These are phyloP conservation scores for Dicentrarchus labrax DNA, from an alignment of 2,113 vertebrate species.

Conservation along the genomic window DNA sequence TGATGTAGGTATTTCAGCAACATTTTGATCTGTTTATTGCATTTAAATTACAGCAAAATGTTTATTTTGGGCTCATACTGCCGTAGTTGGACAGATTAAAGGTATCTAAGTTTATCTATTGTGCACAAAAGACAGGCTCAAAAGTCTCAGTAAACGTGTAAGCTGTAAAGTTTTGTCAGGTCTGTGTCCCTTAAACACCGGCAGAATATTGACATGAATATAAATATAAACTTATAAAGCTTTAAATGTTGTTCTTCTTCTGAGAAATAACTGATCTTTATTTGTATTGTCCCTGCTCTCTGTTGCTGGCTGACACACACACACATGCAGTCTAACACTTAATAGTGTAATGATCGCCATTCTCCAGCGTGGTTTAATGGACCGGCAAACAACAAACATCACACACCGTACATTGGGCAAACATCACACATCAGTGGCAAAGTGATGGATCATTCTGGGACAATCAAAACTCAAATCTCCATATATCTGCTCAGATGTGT, in stretches of 20 bases:
- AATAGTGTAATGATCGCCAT: constrained; percentile 37
- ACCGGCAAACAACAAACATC: constrained; percentile 49
- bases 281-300: background rate
- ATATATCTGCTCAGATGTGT: constrained; percentile 17
- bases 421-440: constrained; percentile 2
- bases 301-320: constrained; percentile 3
- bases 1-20: too few relatives aligned
- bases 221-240: too few relatives aligned
- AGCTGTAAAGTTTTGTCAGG: background rate
- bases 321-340: background rate
- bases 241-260: background rate
- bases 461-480: constrained; percentile 41
- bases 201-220: too few relatives aligned
- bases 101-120: too few relatives aligned
- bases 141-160: too few relatives aligned
- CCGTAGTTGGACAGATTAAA: too few relatives aligned
- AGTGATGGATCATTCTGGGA: constrained; percentile 26
- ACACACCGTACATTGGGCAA: background rate
- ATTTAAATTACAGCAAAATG: too few relatives aligned
- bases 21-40: too few relatives aligned
- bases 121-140: too few relatives aligned
- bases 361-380: constrained; percentile 47
- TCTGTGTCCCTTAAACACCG: background rate
- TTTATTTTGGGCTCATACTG: too few relatives aligned
- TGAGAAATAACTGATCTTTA: background rate